Evolutionary conservation across 2,888 invertebrate species (phyloP).

Genomic region (Antitype chi): DNA sequence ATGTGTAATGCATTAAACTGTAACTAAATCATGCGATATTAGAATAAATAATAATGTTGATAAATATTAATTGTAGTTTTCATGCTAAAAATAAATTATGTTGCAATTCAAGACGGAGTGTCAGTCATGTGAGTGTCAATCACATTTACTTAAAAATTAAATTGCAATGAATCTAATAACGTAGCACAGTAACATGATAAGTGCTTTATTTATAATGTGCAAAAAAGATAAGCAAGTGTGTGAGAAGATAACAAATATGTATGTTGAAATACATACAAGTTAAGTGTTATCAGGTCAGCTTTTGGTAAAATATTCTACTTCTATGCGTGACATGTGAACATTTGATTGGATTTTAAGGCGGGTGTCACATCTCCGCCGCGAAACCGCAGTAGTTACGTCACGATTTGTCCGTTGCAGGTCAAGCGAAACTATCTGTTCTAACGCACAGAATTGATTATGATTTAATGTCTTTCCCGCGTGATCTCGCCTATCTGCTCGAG

Average conservation of each 20-base stretch:
- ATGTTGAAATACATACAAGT: background rate
- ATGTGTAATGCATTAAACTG: background rate
- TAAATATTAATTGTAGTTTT: slow-evolving; percentile 2
- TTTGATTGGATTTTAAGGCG: background rate
- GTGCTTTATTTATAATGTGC: background rate
- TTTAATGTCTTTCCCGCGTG: no score
- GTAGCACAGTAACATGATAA: background rate
- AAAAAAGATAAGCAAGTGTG: background rate
- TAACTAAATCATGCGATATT: slow-evolving; percentile 71
- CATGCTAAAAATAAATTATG: background rate
- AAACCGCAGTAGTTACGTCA: no score
- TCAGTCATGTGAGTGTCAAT: background rate
- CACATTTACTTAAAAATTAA: background rate
- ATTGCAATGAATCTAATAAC: background rate
- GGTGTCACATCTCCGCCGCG: no score
- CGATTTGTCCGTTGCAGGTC: no score
- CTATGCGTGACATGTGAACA: background rate
- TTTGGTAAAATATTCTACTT: background rate
- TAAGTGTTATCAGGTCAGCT: background rate
- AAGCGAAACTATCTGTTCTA: no score
- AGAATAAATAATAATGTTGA: slow-evolving; percentile 58
- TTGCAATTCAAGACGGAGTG: background rate
- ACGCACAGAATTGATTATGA: no score
- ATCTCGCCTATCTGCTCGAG: no score
- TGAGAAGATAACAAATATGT: background rate